Evolutionary conservation across 2,888 invertebrate species (phyloP).

Genomic region (Lasius platythorax): DNA sequence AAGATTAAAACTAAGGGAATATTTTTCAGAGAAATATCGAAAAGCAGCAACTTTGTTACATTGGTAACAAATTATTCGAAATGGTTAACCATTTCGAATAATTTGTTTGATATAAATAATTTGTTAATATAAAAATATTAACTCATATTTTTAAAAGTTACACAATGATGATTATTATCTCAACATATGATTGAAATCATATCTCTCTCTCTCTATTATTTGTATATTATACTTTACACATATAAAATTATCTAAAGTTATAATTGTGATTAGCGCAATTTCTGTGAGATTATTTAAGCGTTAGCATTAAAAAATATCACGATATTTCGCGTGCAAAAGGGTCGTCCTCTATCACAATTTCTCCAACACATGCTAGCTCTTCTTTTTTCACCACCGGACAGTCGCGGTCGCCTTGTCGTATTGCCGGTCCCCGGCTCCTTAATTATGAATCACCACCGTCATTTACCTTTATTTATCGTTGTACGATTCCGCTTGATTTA

Average conservation of each 20-base stretch:
- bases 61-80: background rate
- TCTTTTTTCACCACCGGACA: constrained; percentile 48
- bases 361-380: constrained; percentile 53
- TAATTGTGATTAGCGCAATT: background rate
- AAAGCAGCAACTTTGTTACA: background rate
- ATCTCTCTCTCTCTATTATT: background rate
- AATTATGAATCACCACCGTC: constrained; percentile 75
- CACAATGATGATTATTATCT: background rate
- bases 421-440: constrained; percentile 62
- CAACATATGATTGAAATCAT: background rate
- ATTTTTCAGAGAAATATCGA: background rate
- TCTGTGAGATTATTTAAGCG: background rate
- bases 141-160: background rate
- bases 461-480: constrained; percentile 74
- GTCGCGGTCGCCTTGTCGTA: constrained; percentile 50
- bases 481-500: constrained; percentile 73
- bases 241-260: background rate
- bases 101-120: too few species aligned
- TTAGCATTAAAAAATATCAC: constrained; percentile 8
- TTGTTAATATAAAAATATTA: constrained; percentile 12
- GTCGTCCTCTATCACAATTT: constrained; percentile 44
- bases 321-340: constrained; percentile 32
- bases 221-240: background rate
- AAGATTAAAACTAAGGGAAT: background rate
- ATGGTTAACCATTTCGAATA: too few species aligned